Evolutionary conservation across 2,113 vertebrate species (phyloP).

Genomic region (Stigmatopora nigra): DNA sequence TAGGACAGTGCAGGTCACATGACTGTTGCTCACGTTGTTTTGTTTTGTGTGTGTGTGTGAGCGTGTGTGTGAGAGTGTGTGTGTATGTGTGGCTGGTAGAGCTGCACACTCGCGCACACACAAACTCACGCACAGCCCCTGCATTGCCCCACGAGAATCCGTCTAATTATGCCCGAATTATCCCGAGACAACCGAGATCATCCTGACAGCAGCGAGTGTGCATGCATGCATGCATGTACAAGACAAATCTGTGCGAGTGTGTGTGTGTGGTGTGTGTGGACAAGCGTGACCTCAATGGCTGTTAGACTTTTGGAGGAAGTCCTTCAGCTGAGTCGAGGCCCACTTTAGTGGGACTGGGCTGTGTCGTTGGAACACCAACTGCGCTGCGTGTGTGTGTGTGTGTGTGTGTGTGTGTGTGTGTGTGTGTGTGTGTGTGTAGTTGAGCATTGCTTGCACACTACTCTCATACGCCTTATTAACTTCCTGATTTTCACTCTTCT

Average conservation of each 20-base stretch:
- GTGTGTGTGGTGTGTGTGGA: conserved; percentile 12
- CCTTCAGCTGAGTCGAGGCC: conserved; percentile 6
- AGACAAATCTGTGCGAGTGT: conserved; percentile 7
- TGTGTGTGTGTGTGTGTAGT: conserved; percentile 8
- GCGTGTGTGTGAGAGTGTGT: conserved; percentile 12
- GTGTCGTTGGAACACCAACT: conserved; percentile 1
- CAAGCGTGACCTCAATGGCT: conserved; percentile 1
- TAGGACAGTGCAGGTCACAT: conserved; percentile 25
- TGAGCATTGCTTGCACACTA: conserved; percentile 38
- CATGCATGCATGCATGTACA: not conserved
- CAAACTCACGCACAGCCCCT: not conserved
- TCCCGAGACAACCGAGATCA: conserved; percentile 35
- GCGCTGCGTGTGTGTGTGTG: conserved; percentile 10
- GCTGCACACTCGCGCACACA: conserved; percentile 2
- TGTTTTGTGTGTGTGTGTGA: conserved; percentile 5
- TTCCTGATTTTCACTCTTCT: conserved; percentile 27
- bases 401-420: conserved; percentile 7
- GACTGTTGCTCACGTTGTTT: conserved; percentile 37
- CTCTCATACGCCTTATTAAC: conserved; percentile 45
- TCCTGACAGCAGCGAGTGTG: conserved; percentile 17
- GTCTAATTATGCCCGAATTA: conserved; percentile 51
- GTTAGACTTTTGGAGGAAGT: conserved; percentile 7
- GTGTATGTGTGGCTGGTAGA: conserved; percentile 14
- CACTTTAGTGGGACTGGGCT: not conserved
- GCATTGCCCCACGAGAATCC: conserved; percentile 25